Evolutionary conservation across 2,797 vertebrate species (phyloP).

Genomic region (Lagodon rhomboides): DNA sequence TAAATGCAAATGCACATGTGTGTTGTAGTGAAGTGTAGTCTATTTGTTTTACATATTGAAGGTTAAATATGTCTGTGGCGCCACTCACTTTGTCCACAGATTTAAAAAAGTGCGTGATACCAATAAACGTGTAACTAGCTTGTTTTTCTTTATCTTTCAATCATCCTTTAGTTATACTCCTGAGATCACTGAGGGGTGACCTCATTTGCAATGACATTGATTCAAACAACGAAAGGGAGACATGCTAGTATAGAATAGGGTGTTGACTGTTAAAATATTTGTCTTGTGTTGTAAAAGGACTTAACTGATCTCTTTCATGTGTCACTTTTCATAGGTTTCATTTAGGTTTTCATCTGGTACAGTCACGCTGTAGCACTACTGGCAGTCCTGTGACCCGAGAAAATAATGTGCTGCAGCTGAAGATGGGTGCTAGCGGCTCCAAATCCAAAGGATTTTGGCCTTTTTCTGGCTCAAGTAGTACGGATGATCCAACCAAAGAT

Average conservation of each 20-base stretch:
- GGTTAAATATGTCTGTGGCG: neutral
- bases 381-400: slow-evolving; percentile 72
- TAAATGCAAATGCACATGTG: neutral
- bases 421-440: slow-evolving; percentile 95
- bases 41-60: neutral
- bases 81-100: neutral
- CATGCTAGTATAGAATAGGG: neutral
- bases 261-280: neutral
- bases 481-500: slow-evolving; percentile 86
- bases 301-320: neutral
- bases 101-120: neutral
- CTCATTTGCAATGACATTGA: too few species aligned
- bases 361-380: slow-evolving; percentile 61
- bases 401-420: slow-evolving; percentile 89
- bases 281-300: neutral
- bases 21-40: neutral
- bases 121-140: neutral
- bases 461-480: slow-evolving; percentile 89
- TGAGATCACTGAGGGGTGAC: too few species aligned
- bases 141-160: neutral
- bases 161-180: too few species aligned
- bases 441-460: slow-evolving; percentile 96
- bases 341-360: slow-evolving; percentile 34
- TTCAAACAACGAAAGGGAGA: too few species aligned
- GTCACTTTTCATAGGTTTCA: slow-evolving; percentile 40